A percentile compares a stretch with the other conserved stretches of the same genome.
Evolutionary conservation across 2,797 vertebrate species (phyloP).

Genomic region (Chloroceryle inda): DNA sequence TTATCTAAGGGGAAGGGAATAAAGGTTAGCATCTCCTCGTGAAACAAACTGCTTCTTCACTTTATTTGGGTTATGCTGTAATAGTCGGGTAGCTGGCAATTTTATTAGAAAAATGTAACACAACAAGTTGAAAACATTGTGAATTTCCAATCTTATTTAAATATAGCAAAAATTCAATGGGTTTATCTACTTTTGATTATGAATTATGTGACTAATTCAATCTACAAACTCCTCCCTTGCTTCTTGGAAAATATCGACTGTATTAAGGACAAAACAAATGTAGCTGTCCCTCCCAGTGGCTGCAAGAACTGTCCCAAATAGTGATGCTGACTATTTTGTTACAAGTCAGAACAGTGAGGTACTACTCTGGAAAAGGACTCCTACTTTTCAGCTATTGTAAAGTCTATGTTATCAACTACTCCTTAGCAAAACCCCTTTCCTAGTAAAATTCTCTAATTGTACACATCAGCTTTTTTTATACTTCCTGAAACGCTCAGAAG

Average conservation of each 20-base stretch:
- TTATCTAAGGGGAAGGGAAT: not conserved
- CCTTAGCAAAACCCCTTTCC: not conserved
- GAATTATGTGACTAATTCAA: not conserved
- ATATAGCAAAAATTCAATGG: not conserved
- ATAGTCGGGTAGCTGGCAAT: not conserved
- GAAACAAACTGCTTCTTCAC: not conserved
- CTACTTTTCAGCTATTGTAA: not conserved
- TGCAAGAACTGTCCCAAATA: not conserved
- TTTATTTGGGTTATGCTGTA: not conserved
- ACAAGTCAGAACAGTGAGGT: not conserved
- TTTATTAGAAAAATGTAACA: not conserved
- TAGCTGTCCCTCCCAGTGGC: not conserved
- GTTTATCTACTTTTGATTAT: not conserved
- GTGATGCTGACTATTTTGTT: not conserved
- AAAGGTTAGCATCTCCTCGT: not conserved
- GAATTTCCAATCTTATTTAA: not conserved
- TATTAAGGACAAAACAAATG: not conserved
- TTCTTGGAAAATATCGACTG: not conserved
- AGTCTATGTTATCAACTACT: not conserved
- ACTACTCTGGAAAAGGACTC: not conserved
- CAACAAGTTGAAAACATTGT: not conserved
- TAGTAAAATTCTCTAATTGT: not conserved
- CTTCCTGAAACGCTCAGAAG: not conserved
- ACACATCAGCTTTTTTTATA: not conserved
- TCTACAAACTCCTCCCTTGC: not conserved